Evolutionary conservation across 1,140 invertebrate species (phyloP).

Genomic region (Drosophila kohkoa): DNA sequence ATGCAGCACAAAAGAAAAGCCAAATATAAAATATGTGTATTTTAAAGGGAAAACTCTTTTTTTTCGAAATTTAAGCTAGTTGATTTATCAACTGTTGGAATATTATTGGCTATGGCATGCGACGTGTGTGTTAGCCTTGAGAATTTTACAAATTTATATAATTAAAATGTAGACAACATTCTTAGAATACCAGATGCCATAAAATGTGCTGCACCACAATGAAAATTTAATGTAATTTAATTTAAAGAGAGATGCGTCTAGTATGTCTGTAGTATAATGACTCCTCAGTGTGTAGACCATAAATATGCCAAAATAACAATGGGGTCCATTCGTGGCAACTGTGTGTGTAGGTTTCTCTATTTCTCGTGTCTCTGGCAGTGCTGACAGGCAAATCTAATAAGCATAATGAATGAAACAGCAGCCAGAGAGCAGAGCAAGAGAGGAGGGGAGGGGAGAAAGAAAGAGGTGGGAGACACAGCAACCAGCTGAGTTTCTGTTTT

Average conservation of each 20-base stretch:
- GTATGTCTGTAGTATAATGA: slow-evolving; percentile 36
- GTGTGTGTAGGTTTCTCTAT: neutral
- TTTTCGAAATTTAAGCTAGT: too few species aligned
- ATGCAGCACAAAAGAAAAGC: neutral
- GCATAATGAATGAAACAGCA: slow-evolving; percentile 73
- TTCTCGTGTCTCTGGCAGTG: slow-evolving; percentile 5
- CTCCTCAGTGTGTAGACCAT: slow-evolving; percentile 41
- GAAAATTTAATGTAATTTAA: slow-evolving; percentile 73
- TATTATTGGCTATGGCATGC: slow-evolving; percentile 5
- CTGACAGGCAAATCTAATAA: slow-evolving; percentile 76
- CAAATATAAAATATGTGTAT: slow-evolving; percentile 20
- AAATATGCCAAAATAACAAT: slow-evolving; percentile 77
- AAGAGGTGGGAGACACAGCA: slow-evolving; percentile 3
- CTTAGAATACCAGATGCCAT: slow-evolving; percentile 42
- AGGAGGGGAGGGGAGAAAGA: neutral
- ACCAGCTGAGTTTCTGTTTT: slow-evolving; percentile 76
- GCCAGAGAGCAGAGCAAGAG: neutral
- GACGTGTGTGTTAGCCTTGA: neutral
- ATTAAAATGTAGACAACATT: slow-evolving; percentile 34
- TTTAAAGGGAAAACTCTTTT: slow-evolving; percentile 9
- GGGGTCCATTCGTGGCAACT: slow-evolving; percentile 34
- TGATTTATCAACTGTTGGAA: neutral
- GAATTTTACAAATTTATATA: slow-evolving; percentile 33
- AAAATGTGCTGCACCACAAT: slow-evolving; percentile 26
- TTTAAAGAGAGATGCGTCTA: slow-evolving; percentile 53